phyloP scores from a whole-genome alignment of 2,888 invertebrate species.

The Nemoura dubitans region DNA sequence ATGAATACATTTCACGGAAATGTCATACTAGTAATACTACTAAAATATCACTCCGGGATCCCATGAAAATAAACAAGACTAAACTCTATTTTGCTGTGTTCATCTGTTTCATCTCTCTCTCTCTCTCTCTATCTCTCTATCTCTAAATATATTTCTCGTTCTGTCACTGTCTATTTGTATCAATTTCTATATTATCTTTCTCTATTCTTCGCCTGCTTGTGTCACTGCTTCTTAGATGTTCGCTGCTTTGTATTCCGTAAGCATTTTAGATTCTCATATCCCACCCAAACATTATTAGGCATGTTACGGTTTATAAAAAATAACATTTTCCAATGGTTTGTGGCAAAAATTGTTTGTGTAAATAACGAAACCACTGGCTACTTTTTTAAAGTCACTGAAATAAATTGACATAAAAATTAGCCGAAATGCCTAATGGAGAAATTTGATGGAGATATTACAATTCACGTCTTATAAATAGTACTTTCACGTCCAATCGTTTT shows the following conservation, averaged over 20 bases:
- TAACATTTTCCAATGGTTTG: background rate
- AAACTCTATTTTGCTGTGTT: constrained; percentile 35
- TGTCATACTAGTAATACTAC: background rate
- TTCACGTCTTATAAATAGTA: too few relatives aligned
- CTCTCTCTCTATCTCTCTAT: constrained; percentile 31
- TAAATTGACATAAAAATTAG: too few relatives aligned
- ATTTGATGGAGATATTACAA: too few relatives aligned
- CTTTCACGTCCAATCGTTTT: too few relatives aligned
- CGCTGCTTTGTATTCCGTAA: background rate
- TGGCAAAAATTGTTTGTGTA: background rate
- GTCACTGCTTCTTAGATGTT: background rate
- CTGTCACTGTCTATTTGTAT: constrained; percentile 40
- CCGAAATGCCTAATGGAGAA: too few relatives aligned
- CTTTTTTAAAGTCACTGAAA: too few relatives aligned
- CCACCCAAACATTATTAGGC: background rate
- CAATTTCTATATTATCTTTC: constrained; percentile 13
- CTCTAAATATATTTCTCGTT: constrained; percentile 35
- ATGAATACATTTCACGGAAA: too few relatives aligned
- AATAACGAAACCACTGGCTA: too few relatives aligned
- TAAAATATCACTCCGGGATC: background rate
- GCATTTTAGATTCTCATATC: background rate
- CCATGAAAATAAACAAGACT: background rate
- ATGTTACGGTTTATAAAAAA: background rate
- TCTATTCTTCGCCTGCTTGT: background rate
- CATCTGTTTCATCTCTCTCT: constrained; percentile 21